phyloP scores from a whole-genome alignment of 2,797 vertebrate species.

The Erpetoichthys calabaricus region DNA sequence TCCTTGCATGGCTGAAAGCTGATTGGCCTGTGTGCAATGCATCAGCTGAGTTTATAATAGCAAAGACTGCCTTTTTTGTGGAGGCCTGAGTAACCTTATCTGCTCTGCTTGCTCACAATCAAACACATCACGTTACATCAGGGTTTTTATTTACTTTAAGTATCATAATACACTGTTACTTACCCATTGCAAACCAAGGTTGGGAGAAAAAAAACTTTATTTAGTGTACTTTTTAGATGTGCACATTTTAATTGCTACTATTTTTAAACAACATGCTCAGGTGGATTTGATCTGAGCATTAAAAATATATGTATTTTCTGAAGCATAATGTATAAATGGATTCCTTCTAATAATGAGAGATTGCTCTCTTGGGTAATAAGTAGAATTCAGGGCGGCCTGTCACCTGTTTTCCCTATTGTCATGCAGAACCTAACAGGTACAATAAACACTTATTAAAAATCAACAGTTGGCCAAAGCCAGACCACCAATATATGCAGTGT shows the following conservation, averaged over 20 bases:
- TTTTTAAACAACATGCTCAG: too few relatives aligned
- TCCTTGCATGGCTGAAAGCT: too few relatives aligned
- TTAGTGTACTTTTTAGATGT: neutral
- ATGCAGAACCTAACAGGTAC: neutral
- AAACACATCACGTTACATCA: neutral
- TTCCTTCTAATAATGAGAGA: too few relatives aligned
- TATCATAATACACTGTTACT: neutral
- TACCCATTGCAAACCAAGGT: neutral
- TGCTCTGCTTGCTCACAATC: neutral
- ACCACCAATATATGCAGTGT: neutral
- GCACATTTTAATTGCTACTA: too few relatives aligned
- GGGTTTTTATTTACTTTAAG: neutral
- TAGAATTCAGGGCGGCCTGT: neutral
- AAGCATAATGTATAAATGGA: too few relatives aligned
- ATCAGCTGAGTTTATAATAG: neutral
- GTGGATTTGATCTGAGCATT: too few relatives aligned
- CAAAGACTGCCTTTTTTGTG: neutral
- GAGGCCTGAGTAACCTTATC: neutral
- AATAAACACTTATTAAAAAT: too few relatives aligned
- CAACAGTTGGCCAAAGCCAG: neutral
- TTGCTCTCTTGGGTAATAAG: too few relatives aligned
- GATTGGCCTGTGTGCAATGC: neutral
- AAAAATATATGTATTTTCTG: too few relatives aligned
- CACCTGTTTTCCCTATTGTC: neutral
- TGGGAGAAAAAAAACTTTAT: neutral